Evolutionary conservation across 2,888 invertebrate genomes (phyloP), one percentile per base, ranked within the genome.

Genomic region (Megaustenia siamemsis): DNA sequence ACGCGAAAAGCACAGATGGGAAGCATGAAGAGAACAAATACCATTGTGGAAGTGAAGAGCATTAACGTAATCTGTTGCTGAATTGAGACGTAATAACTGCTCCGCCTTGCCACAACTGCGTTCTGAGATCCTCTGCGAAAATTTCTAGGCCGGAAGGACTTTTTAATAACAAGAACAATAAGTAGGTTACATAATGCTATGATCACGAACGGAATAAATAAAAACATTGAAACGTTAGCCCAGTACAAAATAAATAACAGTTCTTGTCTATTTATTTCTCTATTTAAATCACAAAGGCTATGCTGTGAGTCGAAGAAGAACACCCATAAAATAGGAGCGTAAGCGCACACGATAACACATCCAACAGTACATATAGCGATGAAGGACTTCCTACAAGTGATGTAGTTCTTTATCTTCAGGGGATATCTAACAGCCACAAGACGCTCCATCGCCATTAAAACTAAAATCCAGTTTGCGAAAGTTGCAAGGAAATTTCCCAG

Each of bases 1-100:
- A 88, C 79, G 32, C 73, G 43, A 77, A 71, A 87, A 76, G 86
- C 77, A 75, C 86, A 86, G n/a, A 86, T 66, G 32, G 88, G 88
- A 45, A 87, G 83, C 8, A 85, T 83, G 28, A 88, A 82, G n/a
- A 88, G 35, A 56, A 88, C 84, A 69, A 88, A 88, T 18, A 86
- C 86, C 5, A 87, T 63, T 3, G 86, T 84, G 43, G 86, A 69
- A 8, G 87, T 85, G 71, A 88, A 83, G 45, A 88, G 71, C 87
- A 88, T 87, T n/a, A 87, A 43, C 73, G 85, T 86, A 15, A 88
- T 84, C 83, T 88, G 87, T 1, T 82, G 75, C 43, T 87, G 84
- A n/a, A 78, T 66, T 10, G 80, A 83, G 12, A 76, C 32, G 32
- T 83, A 75, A 40, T 66, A 45, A 21, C 60, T 82, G 28, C 85